Evolutionary conservation across 1,140 invertebrate genomes (phyloP).

Genomic region (Meteorus sp.): DNA sequence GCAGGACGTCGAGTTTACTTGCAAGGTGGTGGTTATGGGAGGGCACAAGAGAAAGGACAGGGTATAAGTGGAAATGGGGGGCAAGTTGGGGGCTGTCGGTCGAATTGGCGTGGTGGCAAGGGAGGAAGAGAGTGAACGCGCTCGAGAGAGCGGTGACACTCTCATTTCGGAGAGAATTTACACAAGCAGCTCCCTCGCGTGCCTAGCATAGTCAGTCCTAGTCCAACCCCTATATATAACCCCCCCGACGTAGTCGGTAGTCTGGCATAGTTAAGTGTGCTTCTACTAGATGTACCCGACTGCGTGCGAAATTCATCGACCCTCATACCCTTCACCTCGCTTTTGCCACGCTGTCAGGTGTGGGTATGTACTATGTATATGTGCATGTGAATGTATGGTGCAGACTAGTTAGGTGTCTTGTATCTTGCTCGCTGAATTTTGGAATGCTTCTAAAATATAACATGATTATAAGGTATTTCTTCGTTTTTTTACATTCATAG

Average conservation of each 20-base stretch:
- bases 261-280: slow-evolving; percentile 53
- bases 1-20: slow-evolving; percentile 2
- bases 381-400: too few relatives aligned
- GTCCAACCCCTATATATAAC: slow-evolving; percentile 46
- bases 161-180: slow-evolving; percentile 60
- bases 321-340: slow-evolving; percentile 12
- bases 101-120: slow-evolving; percentile 15
- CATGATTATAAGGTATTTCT: too few relatives aligned
- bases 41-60: slow-evolving; percentile 7
- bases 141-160: slow-evolving; percentile 51
- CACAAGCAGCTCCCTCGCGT: slow-evolving; percentile 55
- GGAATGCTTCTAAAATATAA: too few relatives aligned
- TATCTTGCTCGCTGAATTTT: too few relatives aligned
- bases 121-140: slow-evolving; percentile 15
- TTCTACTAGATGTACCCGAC: slow-evolving; percentile 44
- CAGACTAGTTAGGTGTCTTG: too few relatives aligned
- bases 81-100: slow-evolving; percentile 10
- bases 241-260: slow-evolving; percentile 42
- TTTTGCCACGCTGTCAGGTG: too few relatives aligned
- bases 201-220: slow-evolving; percentile 59
- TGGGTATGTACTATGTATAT: too few relatives aligned
- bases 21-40: slow-evolving; percentile 8
- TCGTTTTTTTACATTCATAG: too few relatives aligned
- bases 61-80: too few relatives aligned
- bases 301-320: slow-evolving; percentile 41